phyloP scores from a whole-genome alignment of 2,797 vertebrate species.

The Sylvilagus floridanus region DNA sequence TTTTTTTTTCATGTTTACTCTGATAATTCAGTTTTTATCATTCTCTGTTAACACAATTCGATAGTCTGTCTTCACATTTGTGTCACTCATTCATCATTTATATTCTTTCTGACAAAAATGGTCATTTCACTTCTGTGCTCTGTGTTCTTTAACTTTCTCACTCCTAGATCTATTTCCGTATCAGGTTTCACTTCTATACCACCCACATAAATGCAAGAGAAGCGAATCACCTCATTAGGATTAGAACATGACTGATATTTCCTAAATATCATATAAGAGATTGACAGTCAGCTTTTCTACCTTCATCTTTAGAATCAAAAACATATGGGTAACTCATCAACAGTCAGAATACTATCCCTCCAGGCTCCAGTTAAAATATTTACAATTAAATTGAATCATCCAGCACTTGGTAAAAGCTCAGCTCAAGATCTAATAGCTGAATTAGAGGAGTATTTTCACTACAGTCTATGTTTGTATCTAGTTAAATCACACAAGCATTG shows the following conservation, averaged over 20 bases:
- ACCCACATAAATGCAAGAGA: not conserved
- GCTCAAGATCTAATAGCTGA: not conserved
- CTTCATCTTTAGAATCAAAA: slow-evolving; percentile 13
- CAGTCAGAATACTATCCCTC: not conserved
- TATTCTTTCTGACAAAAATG: not conserved
- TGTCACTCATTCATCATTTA: not conserved
- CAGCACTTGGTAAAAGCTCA: slow-evolving; percentile 14
- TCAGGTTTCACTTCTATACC: not conserved
- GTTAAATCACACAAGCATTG: not conserved
- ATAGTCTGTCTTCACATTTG: not conserved
- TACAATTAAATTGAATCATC: slow-evolving; percentile 41
- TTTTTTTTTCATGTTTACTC: not conserved
- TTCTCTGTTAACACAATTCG: not conserved
- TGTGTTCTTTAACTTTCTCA: not conserved
- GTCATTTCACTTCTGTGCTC: not conserved
- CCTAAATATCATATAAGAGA: not conserved
- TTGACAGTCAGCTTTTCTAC: not conserved
- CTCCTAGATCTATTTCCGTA: not conserved
- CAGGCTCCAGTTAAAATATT: slow-evolving; percentile 4
- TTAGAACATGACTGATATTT: not conserved
- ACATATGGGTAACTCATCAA: not conserved
- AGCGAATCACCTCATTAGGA: not conserved
- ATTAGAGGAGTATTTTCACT: not conserved
- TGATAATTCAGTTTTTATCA: not conserved
- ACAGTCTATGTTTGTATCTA: not conserved